A percentile compares a stretch with the other conserved stretches of the same genome.
These are phyloP conservation scores for Strix uralensis DNA, from an alignment of 2,113 vertebrate species.

Conservation along the genomic window DNA sequence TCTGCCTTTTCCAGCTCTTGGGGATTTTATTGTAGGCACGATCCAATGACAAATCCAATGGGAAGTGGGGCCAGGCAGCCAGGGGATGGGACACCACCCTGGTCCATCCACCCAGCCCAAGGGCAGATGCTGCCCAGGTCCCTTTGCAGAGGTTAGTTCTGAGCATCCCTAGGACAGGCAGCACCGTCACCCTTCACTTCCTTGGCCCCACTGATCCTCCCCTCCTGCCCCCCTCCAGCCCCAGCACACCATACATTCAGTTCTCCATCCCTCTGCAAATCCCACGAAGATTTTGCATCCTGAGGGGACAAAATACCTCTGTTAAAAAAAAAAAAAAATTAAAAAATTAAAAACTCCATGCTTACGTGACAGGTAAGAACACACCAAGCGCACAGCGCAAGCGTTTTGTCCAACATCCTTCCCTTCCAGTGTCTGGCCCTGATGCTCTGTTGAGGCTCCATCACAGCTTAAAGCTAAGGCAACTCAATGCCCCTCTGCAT, in stretches of 20 bases:
- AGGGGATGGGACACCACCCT: background rate
- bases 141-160: background rate
- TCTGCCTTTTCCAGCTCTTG: background rate
- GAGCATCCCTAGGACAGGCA: background rate
- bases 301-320: background rate
- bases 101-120: background rate
- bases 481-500: background rate
- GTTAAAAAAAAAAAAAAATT: background rate
- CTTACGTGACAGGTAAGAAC: background rate
- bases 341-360: background rate
- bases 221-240: background rate
- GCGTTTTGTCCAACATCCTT: background rate
- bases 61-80: background rate
- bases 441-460: background rate
- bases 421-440: background rate
- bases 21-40: background rate
- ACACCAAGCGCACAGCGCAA: rapidly evolving
- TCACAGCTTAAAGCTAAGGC: background rate
- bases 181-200: background rate
- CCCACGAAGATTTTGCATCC: background rate
- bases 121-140: background rate
- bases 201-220: background rate
- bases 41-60: background rate
- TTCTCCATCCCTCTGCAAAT: background rate
- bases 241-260: background rate